A percentile compares a stretch with the other conserved stretches of the same genome.
Conservation (phyloP, 2,888 invertebrate species). For the Microctonus brassicae region DNA sequence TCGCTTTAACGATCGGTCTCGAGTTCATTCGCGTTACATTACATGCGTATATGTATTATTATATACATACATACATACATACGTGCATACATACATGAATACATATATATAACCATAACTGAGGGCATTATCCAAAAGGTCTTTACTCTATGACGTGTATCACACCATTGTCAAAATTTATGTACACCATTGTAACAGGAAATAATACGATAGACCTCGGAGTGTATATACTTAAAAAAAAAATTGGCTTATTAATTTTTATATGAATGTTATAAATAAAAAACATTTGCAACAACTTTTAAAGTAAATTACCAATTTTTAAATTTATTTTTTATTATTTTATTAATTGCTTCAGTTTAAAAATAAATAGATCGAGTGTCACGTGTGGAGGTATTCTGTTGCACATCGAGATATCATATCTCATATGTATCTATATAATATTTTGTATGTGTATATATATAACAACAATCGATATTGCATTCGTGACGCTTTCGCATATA, state of each 20-base stretch:
- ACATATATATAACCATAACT: background rate
- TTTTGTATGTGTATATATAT: background rate
- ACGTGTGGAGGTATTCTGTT: conserved; percentile 7
- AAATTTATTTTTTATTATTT: background rate
- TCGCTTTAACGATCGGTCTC: conserved; percentile 51
- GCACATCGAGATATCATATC: conserved; percentile 5
- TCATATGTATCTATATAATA: background rate
- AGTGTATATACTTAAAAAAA: background rate
- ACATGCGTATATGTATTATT: no score
- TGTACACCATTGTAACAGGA: background rate
- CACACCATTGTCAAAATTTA: conserved; percentile 1
- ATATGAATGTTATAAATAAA: background rate
- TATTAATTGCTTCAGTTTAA: conserved; percentile 10
- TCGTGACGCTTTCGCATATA: conserved; percentile 12
- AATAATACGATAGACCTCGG: background rate
- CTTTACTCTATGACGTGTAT: background rate
- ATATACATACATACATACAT: conserved; percentile 37
- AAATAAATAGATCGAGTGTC: conserved; percentile 5
- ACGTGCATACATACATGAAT: conserved; percentile 38
- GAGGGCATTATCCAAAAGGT: conserved; percentile 21
- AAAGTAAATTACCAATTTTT: background rate
- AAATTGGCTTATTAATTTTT: background rate
- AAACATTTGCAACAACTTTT: background rate
- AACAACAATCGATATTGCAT: conserved; percentile 20
- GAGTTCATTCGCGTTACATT: conserved; percentile 45